Evolutionary conservation across 2,113 vertebrate species (phyloP), one percentile per base, ranked within the genome.

Genomic region (Eublepharis macularius): DNA sequence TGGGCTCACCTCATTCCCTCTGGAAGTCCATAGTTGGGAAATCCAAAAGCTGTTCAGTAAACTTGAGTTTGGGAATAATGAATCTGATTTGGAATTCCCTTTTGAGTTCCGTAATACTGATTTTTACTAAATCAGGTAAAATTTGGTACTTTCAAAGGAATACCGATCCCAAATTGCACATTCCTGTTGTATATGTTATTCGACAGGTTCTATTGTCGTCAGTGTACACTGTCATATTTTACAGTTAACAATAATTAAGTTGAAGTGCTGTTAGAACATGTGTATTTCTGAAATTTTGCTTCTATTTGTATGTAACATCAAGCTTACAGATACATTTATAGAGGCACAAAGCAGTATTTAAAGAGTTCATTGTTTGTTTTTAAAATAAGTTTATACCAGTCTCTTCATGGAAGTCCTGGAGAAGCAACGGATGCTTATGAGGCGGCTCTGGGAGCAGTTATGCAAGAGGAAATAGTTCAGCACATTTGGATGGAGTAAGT

Each of bases 401-500:
- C 98, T 90, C 95, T 98, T 79, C 95, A 97, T 0, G 96, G 97
- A 9, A 97, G 93, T 66, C 85, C 93, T 86, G 94, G 95, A 51
- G 97, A 98, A 79, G 95, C 98, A n/a, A 90, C 96, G 63, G 97
- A 98, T 84, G 97, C 98, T 41, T 99, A 98, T 57, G 98, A 99
- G 96, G 95, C 97, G 66, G 98, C 98, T 2, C 95, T 99, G 91
- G 98, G 98, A 4, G 95, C 97, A 1, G 90, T 97, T 78, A 95
- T 97, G 94, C 95, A 96, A 84, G 96, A 97, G 91, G 96, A 98
- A 34, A 96, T 97, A 80, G 96, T 99, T 36, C 97, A 98, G 94
- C 96, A 94, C 47, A 97, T 99, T 92, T 99, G 98, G 98, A 95
- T 97, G 92, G 98, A 99, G 98, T 99, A 97, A 98, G 98, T 98